Evolutionary conservation across 1,140 invertebrate species (phyloP).

Genomic region (Himalopsyche phryganea): DNA sequence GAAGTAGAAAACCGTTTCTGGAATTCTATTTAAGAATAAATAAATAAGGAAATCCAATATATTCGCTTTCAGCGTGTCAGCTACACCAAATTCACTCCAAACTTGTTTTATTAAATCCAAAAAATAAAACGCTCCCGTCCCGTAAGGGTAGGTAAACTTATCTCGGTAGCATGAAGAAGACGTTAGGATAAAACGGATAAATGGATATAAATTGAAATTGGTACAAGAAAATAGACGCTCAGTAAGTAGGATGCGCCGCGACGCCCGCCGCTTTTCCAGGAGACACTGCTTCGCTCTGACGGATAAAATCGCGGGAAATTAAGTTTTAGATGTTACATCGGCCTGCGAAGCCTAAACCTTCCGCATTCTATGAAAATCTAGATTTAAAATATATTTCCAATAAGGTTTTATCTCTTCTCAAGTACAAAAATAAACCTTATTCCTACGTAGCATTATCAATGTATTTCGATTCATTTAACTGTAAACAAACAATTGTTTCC

Average conservation of each 20-base stretch:
- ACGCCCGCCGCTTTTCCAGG: constrained; percentile 1
- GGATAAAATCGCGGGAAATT: constrained; percentile 30
- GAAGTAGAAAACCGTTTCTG: too few relatives aligned
- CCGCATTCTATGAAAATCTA: too few relatives aligned
- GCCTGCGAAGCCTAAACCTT: too few relatives aligned
- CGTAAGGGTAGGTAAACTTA: constrained; percentile 8
- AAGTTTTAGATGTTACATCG: constrained; percentile 15
- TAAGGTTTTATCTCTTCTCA: too few relatives aligned
- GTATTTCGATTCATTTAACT: too few relatives aligned
- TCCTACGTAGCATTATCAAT: too few relatives aligned
- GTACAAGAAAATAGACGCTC: constrained; percentile 26
- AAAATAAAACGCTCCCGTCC: constrained; percentile 12
- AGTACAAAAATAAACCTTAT: too few relatives aligned
- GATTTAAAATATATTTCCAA: too few relatives aligned
- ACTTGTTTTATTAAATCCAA: constrained; percentile 16
- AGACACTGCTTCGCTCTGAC: constrained; percentile 14
- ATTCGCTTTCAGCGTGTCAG: too few relatives aligned
- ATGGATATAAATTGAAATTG: constrained; percentile 35
- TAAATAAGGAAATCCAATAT: too few relatives aligned
- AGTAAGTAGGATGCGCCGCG: neutral
- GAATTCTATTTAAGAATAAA: too few relatives aligned
- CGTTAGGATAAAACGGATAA: constrained; percentile 30
- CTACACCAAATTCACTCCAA: neutral
- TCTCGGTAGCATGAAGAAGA: constrained; percentile 21
- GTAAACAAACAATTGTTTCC: too few relatives aligned